These are phyloP conservation scores for Pyrrhia umbra DNA, from an alignment of 2,888 invertebrate genomes.

Conservation along the genomic window DNA sequence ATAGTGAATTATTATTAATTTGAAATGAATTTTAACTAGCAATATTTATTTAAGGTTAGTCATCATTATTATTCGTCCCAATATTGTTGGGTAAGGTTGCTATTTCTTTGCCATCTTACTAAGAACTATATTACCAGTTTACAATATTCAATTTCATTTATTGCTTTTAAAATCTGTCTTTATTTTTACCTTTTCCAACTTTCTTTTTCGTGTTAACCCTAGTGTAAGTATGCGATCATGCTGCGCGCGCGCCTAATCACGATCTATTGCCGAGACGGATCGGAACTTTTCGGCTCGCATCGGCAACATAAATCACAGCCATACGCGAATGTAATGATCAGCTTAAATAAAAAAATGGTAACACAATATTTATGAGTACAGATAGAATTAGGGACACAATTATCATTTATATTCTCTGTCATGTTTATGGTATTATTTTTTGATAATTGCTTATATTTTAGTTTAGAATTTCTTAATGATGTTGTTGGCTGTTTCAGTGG, in stretches of 20 bases:
- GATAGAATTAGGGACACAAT: conserved; percentile 57
- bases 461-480: conserved; percentile 22
- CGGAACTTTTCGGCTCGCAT: conserved; percentile 61
- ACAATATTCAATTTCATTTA: too few relatives aligned
- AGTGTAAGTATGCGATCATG: conserved; percentile 63
- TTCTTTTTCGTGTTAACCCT: conserved; percentile 41
- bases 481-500: conserved; percentile 18
- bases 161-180: background rate
- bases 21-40: background rate
- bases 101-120: too few relatives aligned
- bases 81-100: too few relatives aligned
- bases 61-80: too few relatives aligned
- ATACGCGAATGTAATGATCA: conserved; percentile 74
- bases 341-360: conserved; percentile 64
- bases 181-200: background rate
- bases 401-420: conserved; percentile 62
- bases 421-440: conserved; percentile 56
- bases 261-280: conserved; percentile 68
- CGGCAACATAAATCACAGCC: conserved; percentile 73
- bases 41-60: background rate
- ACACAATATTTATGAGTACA: conserved; percentile 60
- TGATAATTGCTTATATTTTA: conserved; percentile 49
- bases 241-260: conserved; percentile 75
- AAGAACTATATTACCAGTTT: too few relatives aligned
- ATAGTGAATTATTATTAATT: conserved; percentile 5